Evolutionary conservation across 2,797 vertebrate genomes (phyloP).

Genomic region (Clarias platycephalus): DNA sequence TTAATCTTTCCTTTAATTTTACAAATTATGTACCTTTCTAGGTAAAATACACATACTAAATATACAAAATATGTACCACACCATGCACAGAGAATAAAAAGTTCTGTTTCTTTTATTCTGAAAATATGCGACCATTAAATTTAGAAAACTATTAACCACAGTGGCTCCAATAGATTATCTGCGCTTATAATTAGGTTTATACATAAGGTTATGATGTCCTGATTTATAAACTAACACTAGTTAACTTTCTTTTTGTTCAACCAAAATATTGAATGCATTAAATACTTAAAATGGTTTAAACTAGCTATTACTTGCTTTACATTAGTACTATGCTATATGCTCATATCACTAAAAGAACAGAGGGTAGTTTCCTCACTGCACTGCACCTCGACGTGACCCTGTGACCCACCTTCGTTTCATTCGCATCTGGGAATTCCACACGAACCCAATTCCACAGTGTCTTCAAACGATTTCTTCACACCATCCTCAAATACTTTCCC

Average conservation of each 20-base stretch:
- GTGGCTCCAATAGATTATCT: background rate
- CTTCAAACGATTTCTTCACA: conserved; percentile 86
- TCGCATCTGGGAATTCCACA: conserved; percentile 95
- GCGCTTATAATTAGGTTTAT: background rate
- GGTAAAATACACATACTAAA: background rate
- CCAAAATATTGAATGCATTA: background rate
- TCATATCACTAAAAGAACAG: background rate
- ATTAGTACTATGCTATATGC: background rate
- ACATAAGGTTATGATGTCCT: background rate
- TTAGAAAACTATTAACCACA: background rate
- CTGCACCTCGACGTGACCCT: conserved; percentile 86
- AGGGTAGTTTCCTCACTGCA: conserved; percentile 64
- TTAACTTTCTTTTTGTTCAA: background rate
- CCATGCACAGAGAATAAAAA: background rate
- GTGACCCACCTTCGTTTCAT: conserved; percentile 79
- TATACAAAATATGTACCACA: background rate
- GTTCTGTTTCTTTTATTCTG: background rate
- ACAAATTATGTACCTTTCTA: background rate
- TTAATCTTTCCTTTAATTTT: background rate
- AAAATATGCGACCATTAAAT: background rate
- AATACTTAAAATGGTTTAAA: background rate
- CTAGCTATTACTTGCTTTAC: background rate
- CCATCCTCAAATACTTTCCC: conserved; percentile 77
- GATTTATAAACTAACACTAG: background rate
- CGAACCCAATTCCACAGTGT: conserved; percentile 86